A percentile compares a stretch with the other conserved stretches of the same genome.
Conservation (phyloP, 2,888 invertebrate genomes). For the Cheilosia pagana region DNA sequence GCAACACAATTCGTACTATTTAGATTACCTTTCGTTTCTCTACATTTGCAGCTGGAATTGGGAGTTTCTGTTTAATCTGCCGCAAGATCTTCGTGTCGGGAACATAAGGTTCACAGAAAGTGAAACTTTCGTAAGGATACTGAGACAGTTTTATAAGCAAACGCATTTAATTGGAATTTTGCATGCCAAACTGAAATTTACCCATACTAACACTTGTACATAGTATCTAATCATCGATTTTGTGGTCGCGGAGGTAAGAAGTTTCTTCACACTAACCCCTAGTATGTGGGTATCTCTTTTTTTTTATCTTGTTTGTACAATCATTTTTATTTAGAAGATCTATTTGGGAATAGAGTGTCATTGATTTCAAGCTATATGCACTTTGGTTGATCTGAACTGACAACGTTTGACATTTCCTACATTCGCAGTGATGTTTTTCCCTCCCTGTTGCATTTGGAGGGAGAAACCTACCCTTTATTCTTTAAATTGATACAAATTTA, state of each 20-base stretch:
- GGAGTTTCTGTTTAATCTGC: neutral
- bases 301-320: neutral
- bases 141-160: neutral
- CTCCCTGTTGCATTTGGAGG: too few species aligned
- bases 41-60: conserved; percentile 22
- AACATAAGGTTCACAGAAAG: neutral
- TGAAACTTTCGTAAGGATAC: conserved; percentile 45
- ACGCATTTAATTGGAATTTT: conserved; percentile 28
- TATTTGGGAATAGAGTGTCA: neutral
- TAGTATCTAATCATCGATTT: conserved; percentile 29
- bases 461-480: too few species aligned
- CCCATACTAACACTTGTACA: conserved; percentile 20
- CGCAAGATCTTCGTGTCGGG: conserved; percentile 13
- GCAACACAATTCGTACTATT: conserved; percentile 25
- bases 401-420: too few species aligned
- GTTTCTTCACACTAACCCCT: conserved; percentile 2
- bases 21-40: conserved; percentile 5
- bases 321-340: neutral
- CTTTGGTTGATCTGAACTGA: too few species aligned
- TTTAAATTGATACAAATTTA: too few species aligned
- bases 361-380: too few species aligned
- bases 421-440: too few species aligned
- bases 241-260: conserved; percentile 57
- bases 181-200: conserved; percentile 35
- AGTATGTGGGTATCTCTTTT: neutral